Evolutionary conservation across 1,140 invertebrate genomes (phyloP), one percentile per base, ranked within the genome.

Genomic region (Aporrectodea caliginosa): DNA sequence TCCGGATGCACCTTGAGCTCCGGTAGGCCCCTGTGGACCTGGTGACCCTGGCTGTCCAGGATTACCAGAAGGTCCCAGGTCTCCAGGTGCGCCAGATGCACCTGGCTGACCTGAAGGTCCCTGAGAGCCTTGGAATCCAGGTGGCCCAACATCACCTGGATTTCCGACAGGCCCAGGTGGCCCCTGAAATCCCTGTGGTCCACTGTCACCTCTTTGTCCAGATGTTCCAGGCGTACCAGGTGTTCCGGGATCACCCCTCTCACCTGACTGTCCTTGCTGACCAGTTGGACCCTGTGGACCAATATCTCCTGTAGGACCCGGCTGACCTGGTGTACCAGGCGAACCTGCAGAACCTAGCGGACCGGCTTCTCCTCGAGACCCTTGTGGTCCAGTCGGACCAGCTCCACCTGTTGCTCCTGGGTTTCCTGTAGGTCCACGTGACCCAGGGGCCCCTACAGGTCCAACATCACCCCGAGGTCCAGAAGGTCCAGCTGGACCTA

Each of bases 381-480:
- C 70, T 14, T 2, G n/a, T 14, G 6, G n/a, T 32, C 77, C 77
- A 27, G 31, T 69, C 35, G 2, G 0, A 43, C 75, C 75, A 16
- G 75, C 27, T 27, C 22, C 22, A 27, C 75, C 75, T 2, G 32
- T 77, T 29, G 34, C 32, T 35, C 75, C 75, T 1, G 31, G 35
- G 22, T 1, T 69, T 31, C 73, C 73, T 6, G 73, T 31, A n/a
- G 30, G 22, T 6, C 75, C 75, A 29, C 33, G 30, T 0, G 43
- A 29, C 27, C 75, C 75, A 2, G 43, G 16, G 34, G 75, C 29
- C 1, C 75, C 75, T 35, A 27, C 22, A 43, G 77, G 33, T 31
- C 77, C 77, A 77, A 73, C 27, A 35, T 35, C 30, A 69, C 81
- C 81, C 75, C n/a, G 27, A 22, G 77, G 72, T 68, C 80, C 80